phyloP scores from a whole-genome alignment of 2,797 vertebrate species.

The Pangasius sanitwongsei region DNA sequence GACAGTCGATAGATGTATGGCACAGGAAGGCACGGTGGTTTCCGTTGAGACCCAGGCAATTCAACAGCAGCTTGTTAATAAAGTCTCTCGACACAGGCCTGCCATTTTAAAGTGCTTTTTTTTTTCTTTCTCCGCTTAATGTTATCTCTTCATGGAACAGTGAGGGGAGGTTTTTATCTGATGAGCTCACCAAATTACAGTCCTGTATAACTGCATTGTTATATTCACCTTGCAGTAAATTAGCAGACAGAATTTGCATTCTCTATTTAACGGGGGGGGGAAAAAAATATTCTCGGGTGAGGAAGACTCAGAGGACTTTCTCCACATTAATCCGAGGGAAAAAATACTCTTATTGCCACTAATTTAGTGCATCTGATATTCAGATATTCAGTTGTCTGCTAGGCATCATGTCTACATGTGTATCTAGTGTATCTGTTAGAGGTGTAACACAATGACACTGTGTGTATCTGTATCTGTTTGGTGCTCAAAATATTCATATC shows the following conservation, averaged over 20 bases:
- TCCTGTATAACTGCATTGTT: constrained; percentile 35
- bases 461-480: neutral
- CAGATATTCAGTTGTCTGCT: neutral
- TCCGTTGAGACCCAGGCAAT: constrained; percentile 62
- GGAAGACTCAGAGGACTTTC: constrained; percentile 14
- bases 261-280: constrained; percentile 19
- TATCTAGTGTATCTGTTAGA: neutral
- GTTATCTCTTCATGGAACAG: constrained; percentile 35
- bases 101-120: constrained; percentile 45
- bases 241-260: constrained; percentile 47
- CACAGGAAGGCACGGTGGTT: constrained; percentile 56
- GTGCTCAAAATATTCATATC: neutral
- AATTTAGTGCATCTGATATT: neutral
- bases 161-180: constrained; percentile 38
- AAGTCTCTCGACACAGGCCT: constrained; percentile 64
- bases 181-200: constrained; percentile 50
- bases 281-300: neutral
- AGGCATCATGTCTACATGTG: neutral
- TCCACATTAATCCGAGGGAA: neutral
- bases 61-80: constrained; percentile 74
- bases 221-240: constrained; percentile 41
- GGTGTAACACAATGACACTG: neutral
- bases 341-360: neutral
- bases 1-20: constrained; percentile 68
- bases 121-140: constrained; percentile 1